These are phyloP conservation scores for Synanthedon andrenaeformis DNA, from an alignment of 2,888 invertebrate genomes.

Conservation along the genomic window DNA sequence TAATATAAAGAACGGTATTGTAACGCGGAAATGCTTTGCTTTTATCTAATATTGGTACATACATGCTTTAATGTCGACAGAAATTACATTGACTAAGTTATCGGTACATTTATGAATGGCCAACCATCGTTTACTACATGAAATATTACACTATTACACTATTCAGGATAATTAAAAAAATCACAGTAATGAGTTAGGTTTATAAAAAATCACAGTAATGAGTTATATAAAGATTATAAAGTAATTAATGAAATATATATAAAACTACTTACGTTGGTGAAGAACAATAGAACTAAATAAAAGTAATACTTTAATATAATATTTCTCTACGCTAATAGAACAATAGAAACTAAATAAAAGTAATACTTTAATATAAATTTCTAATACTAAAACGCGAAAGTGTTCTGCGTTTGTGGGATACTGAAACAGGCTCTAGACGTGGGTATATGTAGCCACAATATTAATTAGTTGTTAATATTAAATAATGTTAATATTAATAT, in stretches of 20 bases:
- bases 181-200: conserved; percentile 23
- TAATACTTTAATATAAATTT: no score
- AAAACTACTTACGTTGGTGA: conserved; percentile 14
- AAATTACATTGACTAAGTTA: conserved; percentile 59
- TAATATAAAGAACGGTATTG: background rate
- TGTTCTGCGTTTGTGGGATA: conserved; percentile 12
- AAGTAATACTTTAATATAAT: no score
- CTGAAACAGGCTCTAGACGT: conserved; percentile 50
- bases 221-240: conserved; percentile 21
- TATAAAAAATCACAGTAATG: conserved; percentile 41
- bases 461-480: no score
- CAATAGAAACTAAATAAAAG: conserved; percentile 15
- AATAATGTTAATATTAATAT: no score
- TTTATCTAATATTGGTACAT: conserved; percentile 10
- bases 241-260: conserved; percentile 21
- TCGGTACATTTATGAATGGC: conserved; percentile 39
- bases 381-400: no score
- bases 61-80: conserved; percentile 60
- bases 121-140: conserved; percentile 45
- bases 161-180: conserved; percentile 57
- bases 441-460: conserved; percentile 4
- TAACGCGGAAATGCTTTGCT: conserved; percentile 14
- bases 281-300: conserved; percentile 17
- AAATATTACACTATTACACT: conserved; percentile 41
- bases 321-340: conserved; percentile 27